A percentile compares a stretch with the other conserved stretches of the same genome.
phyloP scores from a whole-genome alignment of 2,888 invertebrate species.

The Cheilosia variabilis region DNA sequence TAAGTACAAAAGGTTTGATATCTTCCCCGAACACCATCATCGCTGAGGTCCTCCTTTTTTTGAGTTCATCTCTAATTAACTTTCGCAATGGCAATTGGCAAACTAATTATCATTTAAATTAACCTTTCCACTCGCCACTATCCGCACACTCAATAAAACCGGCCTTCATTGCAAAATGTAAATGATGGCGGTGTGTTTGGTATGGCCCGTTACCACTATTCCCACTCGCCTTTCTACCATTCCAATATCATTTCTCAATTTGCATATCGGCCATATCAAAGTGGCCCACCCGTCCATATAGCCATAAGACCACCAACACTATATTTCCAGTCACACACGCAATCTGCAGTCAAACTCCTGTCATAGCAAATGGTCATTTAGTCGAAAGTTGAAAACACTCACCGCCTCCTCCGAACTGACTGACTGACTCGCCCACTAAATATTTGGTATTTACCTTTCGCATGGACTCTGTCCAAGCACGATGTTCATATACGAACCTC shows the following conservation, averaged over 20 bases:
- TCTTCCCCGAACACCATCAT: not conserved
- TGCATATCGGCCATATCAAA: constrained; percentile 57
- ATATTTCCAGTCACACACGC: constrained; percentile 1
- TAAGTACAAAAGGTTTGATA: too few relatives aligned
- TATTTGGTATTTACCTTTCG: constrained; percentile 69
- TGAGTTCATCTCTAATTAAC: not conserved
- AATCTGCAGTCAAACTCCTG: constrained; percentile 11
- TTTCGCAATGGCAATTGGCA: not conserved
- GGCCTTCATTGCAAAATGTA: constrained; percentile 32
- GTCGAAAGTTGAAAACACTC: constrained; percentile 44
- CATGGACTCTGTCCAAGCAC: constrained; percentile 22
- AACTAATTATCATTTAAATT: constrained; percentile 49
- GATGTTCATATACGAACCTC: constrained; percentile 3
- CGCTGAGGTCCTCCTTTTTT: not conserved
- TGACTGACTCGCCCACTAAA: constrained; percentile 73
- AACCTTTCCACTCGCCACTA: not conserved
- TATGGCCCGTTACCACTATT: constrained; percentile 5
- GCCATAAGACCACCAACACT: constrained; percentile 7
- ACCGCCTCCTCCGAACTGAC: constrained; percentile 41
- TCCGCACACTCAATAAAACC: constrained; percentile 15
- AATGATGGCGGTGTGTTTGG: not conserved
- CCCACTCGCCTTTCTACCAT: not conserved
- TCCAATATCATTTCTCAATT: constrained; percentile 39
- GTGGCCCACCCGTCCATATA: constrained; percentile 28
- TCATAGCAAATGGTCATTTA: constrained; percentile 64